Percentiles rank a stretch among this genome's conserved stretches.
Conservation (phyloP, 64 coral and sea anemone genomes). For the Actinia tenebrosa region DNA sequence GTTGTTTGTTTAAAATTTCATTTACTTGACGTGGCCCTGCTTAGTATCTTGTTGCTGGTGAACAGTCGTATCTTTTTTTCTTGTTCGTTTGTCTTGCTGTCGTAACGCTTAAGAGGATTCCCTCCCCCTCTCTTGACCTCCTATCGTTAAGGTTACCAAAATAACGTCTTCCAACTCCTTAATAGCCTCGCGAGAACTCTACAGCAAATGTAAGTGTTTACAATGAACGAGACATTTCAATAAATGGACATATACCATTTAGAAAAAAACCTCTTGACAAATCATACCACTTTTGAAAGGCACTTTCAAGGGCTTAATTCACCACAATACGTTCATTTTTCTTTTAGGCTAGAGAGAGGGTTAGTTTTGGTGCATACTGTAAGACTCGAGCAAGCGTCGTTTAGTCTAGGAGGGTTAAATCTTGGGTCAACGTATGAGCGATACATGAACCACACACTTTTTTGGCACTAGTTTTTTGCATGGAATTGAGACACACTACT, state of each 20-base stretch:
- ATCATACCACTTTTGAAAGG: conserved; percentile 25
- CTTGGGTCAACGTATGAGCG: conserved; percentile 16
- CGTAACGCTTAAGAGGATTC: conserved; percentile 30
- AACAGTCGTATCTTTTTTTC: conserved; percentile 13
- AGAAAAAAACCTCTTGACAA: conserved; percentile 31
- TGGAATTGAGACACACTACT: conserved; percentile 21
- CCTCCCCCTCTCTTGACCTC: conserved; percentile 43
- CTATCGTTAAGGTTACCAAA: conserved; percentile 37
- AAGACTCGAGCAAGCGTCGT: conserved; percentile 11
- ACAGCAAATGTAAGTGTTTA: conserved; percentile 23
- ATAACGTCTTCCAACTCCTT: conserved; percentile 31
- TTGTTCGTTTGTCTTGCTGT: conserved; percentile 35
- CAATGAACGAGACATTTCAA: conserved; percentile 16
- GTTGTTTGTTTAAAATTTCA: conserved; percentile 46
- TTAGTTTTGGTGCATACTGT: not conserved
- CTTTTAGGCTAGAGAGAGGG: not conserved
- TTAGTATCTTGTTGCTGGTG: conserved; percentile 7
- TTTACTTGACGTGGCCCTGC: conserved; percentile 24
- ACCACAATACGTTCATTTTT: conserved; percentile 14
- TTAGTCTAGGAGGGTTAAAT: conserved; percentile 23
- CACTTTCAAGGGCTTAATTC: conserved; percentile 21
- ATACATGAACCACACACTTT: conserved; percentile 20
- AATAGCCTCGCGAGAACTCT: conserved; percentile 28
- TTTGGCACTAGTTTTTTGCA: conserved; percentile 12
- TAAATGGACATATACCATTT: conserved; percentile 27